Evolutionary conservation across 2,113 vertebrate genomes (phyloP).

Genomic region (Paramisgurnus dabryanus): DNA sequence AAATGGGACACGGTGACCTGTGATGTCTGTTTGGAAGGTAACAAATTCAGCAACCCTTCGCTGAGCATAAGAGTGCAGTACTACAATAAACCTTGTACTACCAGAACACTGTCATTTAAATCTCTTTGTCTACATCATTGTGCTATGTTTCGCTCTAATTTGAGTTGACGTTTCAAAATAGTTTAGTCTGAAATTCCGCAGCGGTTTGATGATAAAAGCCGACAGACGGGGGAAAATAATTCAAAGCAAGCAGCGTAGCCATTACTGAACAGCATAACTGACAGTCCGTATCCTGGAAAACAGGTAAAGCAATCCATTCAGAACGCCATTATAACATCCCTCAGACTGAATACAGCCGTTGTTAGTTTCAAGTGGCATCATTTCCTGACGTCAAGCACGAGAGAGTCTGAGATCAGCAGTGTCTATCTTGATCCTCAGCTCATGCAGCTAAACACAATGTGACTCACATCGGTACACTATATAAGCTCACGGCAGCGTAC

Average conservation of each 20-base stretch:
- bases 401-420: constrained; percentile 33
- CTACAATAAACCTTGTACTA: background rate
- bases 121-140: background rate
- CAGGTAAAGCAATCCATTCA: background rate
- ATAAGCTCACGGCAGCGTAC: constrained; percentile 46
- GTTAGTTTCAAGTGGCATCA: constrained; percentile 17
- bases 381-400: background rate
- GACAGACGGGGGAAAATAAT: background rate
- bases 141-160: constrained; percentile 4
- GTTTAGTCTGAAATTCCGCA: constrained; percentile 1
- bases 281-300: background rate
- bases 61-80: background rate
- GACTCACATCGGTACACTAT: constrained; percentile 54
- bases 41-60: constrained; percentile 1
- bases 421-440: constrained; percentile 60
- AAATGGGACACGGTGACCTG: constrained; percentile 2
- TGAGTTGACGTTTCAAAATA: background rate
- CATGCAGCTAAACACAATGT: constrained; percentile 53
- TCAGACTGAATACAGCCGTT: constrained; percentile 1
- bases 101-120: constrained; percentile 7
- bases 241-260: background rate
- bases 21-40: constrained; percentile 19
- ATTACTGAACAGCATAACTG: constrained; percentile 4
- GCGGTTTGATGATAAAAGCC: constrained; percentile 20
- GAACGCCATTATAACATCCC: constrained; percentile 24